A percentile compares a stretch with the other conserved stretches of the same genome.
These are phyloP conservation scores for Anser brachyrhynchus DNA, from an alignment of 2,113 vertebrate species.

Conservation along the genomic window DNA sequence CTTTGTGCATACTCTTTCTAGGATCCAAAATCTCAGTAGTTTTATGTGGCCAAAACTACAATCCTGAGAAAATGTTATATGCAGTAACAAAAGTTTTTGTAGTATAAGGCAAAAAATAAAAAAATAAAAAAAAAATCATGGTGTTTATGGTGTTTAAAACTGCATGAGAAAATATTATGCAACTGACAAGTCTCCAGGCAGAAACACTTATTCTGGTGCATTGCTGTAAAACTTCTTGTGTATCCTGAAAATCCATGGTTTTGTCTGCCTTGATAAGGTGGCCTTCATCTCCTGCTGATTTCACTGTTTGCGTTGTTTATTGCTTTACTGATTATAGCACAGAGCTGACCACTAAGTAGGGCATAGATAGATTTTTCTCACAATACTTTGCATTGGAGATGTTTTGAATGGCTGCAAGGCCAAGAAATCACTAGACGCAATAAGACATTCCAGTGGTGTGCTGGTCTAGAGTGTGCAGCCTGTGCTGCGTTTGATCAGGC, in stretches of 20 bases:
- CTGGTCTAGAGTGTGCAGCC: not conserved
- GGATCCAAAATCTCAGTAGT: not conserved
- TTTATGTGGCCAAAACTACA: not conserved
- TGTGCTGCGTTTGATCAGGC: not conserved
- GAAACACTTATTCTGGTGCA: not conserved
- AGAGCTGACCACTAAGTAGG: not conserved
- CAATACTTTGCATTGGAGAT: not conserved
- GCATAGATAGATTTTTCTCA: not conserved
- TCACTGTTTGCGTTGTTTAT: not conserved
- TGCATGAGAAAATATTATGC: not conserved
- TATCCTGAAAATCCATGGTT: not conserved
- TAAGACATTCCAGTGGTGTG: too few species aligned
- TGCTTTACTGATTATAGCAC: not conserved
- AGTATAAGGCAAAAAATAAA: not conserved
- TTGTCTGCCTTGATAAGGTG: not conserved
- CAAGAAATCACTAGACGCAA: not conserved
- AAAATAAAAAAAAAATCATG: too few species aligned
- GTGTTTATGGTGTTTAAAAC: not conserved
- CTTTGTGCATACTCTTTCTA: not conserved
- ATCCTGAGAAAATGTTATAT: not conserved
- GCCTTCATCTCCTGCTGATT: not conserved
- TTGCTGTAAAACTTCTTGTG: not conserved
- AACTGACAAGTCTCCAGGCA: not conserved
- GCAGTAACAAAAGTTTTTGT: not conserved
- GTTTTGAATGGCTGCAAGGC: not conserved